Evolutionary conservation across 2,113 vertebrate species (phyloP), one percentile per base, ranked within the genome.

Genomic region (Triplophysa rosa): DNA sequence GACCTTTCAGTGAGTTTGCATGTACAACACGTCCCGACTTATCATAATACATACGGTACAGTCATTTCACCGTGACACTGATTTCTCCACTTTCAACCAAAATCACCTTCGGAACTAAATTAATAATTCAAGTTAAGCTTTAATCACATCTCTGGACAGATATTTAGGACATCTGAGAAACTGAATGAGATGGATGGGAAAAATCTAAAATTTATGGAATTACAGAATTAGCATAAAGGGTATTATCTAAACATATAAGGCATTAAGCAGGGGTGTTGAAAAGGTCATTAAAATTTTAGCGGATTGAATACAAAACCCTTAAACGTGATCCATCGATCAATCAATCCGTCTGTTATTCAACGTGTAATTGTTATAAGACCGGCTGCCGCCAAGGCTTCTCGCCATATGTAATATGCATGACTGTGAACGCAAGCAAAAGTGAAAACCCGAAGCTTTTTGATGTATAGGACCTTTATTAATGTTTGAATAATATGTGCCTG

Each of bases 191-290:
- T 93, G 91, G 93, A 96, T 95, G 90, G 92, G 94, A 93, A 95
- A 89, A 95, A 98, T 98, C 93, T 94, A 97, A 98, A 96, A 98
- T 97, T 95, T 97, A 97, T 97, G 95, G 95, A 97, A 97, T 92
- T 91, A 69, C 87, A 89, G 78, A 84, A 96, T 98, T 97, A 97
- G 94, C 96, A 97, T 96, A 95, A 95, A 95, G 92, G 93, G 91
- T 93, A 94, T 95, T 95, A 96, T 94, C 93, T 92, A 95, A 96
- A 95, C 92, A 94, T 92, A 91, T 82, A 93, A 93, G 88, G 89
- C 89, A 90, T 93, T 94, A 94, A 93, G 93, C 93, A 93, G 91
- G 89, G 91, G 90, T 93, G 91, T 93, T 88, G 90, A 85, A 91
- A 92, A 93, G 92, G 91, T 92, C 90, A 95, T 98, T 94, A 95